A percentile compares a stretch with the other conserved stretches of the same genome.
Conservation (phyloP, 2,113 vertebrate genomes). For the Columba janthina region DNA sequence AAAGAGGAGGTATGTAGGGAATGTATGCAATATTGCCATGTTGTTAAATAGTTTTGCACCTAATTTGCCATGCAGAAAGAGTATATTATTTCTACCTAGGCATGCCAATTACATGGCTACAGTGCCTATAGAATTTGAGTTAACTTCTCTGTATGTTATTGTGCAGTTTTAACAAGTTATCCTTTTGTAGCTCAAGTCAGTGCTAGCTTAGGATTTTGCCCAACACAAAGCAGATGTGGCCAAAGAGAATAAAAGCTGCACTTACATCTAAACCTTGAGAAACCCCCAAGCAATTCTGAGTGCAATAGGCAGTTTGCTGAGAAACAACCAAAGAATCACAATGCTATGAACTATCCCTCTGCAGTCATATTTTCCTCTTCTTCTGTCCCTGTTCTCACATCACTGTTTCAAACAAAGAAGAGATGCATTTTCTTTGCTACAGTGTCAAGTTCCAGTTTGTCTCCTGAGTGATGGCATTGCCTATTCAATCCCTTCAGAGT, state of each 20-base stretch:
- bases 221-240: not conserved
- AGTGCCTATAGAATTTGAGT: not conserved
- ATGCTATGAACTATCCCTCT: not conserved
- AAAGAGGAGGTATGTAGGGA: not conserved
- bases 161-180: not conserved
- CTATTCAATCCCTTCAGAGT: not conserved
- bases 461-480: not conserved
- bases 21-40: not conserved
- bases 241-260: not conserved
- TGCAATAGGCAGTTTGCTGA: not conserved
- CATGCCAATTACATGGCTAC: not conserved
- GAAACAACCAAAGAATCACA: not conserved
- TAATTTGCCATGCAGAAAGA: not conserved
- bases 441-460: not conserved
- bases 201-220: not conserved
- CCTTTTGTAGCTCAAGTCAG: not conserved
- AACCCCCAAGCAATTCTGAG: not conserved
- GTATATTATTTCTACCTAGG: not conserved
- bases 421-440: not conserved
- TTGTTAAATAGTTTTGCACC: not conserved
- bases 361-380: not conserved
- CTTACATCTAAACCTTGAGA: not conserved
- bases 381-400: not conserved
- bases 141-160: not conserved
- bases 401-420: not conserved